Evolutionary conservation across 2,888 invertebrate genomes (phyloP).

Genomic region (Cinara cedri): DNA sequence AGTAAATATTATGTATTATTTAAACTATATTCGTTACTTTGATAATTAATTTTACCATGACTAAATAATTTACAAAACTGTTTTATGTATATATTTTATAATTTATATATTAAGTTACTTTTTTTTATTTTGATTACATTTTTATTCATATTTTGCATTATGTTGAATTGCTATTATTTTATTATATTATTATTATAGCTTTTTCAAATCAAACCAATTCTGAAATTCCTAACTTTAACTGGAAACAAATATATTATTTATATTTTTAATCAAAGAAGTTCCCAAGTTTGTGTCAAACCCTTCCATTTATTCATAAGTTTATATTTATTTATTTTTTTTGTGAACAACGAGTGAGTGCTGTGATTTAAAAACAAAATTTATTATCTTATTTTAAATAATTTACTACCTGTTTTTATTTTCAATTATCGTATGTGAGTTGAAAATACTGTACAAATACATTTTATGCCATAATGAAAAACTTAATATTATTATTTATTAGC

Average conservation of each 20-base stretch:
- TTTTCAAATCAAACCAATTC: neutral
- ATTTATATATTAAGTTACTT: neutral
- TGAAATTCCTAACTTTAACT: slow-evolving; percentile 10
- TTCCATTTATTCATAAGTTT: slow-evolving; percentile 41
- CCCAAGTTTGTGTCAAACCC: slow-evolving; percentile 38
- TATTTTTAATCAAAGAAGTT: slow-evolving; percentile 25
- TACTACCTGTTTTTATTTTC: slow-evolving; percentile 18
- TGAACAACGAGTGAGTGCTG: slow-evolving; percentile 52
- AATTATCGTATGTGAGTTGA: neutral
- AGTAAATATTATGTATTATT: neutral
- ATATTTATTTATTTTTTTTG: slow-evolving; percentile 35
- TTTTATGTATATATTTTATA: slow-evolving; percentile 22
- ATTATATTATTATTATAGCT: neutral
- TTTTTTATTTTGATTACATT: slow-evolving; percentile 37
- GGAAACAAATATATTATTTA: neutral
- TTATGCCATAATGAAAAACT: slow-evolving; percentile 22
- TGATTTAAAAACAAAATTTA: slow-evolving; percentile 48
- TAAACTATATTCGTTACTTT: slow-evolving; percentile 12
- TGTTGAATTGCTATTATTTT: neutral
- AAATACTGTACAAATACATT: slow-evolving; percentile 23
- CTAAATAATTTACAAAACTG: slow-evolving; percentile 15
- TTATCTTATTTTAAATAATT: slow-evolving; percentile 25
- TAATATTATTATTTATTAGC: slow-evolving; percentile 15
- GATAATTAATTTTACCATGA: slow-evolving; percentile 48
- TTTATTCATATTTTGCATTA: slow-evolving; percentile 1